Evolutionary conservation across 2,113 vertebrate species (phyloP).

Genomic region (Cavia aperea): DNA sequence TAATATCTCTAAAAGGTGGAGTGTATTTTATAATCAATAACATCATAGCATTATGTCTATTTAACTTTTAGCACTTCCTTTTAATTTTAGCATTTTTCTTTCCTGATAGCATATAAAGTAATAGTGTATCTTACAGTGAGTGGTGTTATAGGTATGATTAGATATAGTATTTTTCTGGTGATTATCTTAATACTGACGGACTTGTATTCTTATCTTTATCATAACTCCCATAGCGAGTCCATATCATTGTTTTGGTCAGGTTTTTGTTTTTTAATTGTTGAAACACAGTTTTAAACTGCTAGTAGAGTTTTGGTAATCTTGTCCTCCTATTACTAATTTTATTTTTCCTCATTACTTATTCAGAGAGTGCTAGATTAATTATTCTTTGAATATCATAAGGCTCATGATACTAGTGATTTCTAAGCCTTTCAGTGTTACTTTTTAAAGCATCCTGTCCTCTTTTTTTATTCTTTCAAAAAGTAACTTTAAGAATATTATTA

Average conservation of each 20-base stretch:
- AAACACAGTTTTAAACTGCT: slow-evolving; percentile 23
- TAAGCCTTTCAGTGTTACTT: background rate
- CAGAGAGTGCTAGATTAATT: background rate
- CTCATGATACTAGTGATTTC: background rate
- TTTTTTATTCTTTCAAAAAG: background rate
- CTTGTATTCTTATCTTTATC: slow-evolving; percentile 3
- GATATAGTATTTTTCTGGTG: slow-evolving; percentile 19
- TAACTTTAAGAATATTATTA: slow-evolving; percentile 8
- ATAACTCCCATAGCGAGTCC: background rate
- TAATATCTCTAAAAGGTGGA: slow-evolving; percentile 33
- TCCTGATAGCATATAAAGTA: slow-evolving; percentile 41
- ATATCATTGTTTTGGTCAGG: slow-evolving; percentile 13
- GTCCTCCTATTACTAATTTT: background rate
- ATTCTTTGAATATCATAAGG: background rate
- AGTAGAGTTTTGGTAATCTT: slow-evolving; percentile 18
- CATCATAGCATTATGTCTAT: background rate
- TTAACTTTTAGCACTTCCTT: slow-evolving; percentile 24
- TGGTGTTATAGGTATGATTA: slow-evolving; percentile 1
- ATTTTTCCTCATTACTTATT: background rate
- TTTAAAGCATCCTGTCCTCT: background rate
- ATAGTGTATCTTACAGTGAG: background rate
- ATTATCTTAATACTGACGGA: slow-evolving; percentile 23
- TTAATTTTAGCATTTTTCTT: background rate
- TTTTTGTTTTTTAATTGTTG: background rate
- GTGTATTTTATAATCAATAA: slow-evolving; percentile 28